A percentile compares a stretch with the other conserved stretches of the same genome.
These are phyloP conservation scores for Lycia hirtaria DNA, from an alignment of 2,888 invertebrate genomes.

Conservation along the genomic window DNA sequence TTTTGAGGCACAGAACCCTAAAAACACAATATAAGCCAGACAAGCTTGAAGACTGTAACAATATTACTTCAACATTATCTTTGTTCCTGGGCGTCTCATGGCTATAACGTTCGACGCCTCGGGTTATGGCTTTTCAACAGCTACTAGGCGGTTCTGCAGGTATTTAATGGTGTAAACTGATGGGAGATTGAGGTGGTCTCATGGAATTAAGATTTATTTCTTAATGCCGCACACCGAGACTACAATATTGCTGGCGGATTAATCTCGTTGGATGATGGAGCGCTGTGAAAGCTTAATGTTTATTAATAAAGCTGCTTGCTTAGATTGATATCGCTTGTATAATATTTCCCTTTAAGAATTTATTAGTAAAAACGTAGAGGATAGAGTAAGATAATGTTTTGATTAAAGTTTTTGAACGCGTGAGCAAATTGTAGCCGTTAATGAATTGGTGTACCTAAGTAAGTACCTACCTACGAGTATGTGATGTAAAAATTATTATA, in stretches of 20 bases:
- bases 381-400: neutral
- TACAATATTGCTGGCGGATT: conserved; percentile 13
- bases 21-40: conserved; percentile 23
- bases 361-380: neutral
- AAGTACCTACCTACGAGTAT: no score
- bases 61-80: conserved; percentile 11
- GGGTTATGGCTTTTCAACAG: conserved; percentile 21
- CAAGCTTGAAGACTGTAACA: neutral
- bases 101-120: conserved; percentile 16
- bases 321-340: conserved; percentile 4
- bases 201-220: conserved; percentile 25
- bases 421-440: neutral
- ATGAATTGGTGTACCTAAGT: no score
- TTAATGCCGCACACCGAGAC: conserved; percentile 6
- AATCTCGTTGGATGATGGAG: conserved; percentile 1
- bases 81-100: neutral
- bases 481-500: no score
- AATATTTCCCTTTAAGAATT: conserved; percentile 3
- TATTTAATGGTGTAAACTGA: conserved; percentile 23
- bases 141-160: conserved; percentile 22
- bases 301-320: conserved; percentile 8
- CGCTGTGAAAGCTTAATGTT: conserved; percentile 10
- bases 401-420: neutral
- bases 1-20: no score
- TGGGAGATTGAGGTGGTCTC: conserved; percentile 22